Evolutionary conservation across 2,888 invertebrate genomes (phyloP).

Genomic region (Coenonympha glycerion): DNA sequence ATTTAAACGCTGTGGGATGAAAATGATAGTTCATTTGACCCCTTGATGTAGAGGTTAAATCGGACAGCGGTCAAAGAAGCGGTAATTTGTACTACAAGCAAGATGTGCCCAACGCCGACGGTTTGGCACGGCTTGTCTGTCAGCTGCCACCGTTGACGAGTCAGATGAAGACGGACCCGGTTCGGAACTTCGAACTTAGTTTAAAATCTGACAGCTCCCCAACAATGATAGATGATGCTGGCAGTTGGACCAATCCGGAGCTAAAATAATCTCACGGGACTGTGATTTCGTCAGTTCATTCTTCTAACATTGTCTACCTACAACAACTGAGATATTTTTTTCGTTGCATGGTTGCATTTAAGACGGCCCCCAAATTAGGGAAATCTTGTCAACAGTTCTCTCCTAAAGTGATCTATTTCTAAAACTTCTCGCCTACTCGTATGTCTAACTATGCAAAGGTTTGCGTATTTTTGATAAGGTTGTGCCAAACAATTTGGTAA

Average conservation of each 20-base stretch:
- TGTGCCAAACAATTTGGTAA: too few relatives aligned
- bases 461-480: too few relatives aligned
- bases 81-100: conserved; percentile 31
- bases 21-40: conserved; percentile 13
- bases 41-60: conserved; percentile 12
- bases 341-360: too few relatives aligned
- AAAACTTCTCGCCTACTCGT: too few relatives aligned
- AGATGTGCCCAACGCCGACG: conserved; percentile 42
- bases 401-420: too few relatives aligned
- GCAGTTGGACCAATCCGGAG: conserved; percentile 50
- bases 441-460: too few relatives aligned
- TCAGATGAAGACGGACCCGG: conserved; percentile 38
- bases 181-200: conserved; percentile 31
- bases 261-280: conserved; percentile 43
- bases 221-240: conserved; percentile 35
- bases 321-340: too few relatives aligned
- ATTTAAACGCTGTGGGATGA: neutral
- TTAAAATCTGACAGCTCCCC: conserved; percentile 37
- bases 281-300: neutral
- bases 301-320: neutral
- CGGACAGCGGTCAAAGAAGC: conserved; percentile 47
- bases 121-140: conserved; percentile 55
- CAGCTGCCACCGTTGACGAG: conserved; percentile 58
- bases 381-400: too few relatives aligned
- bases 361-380: neutral